These are phyloP conservation scores for Ichneumoninae sp. DNA, from an alignment of 2,888 invertebrate species.

Conservation along the genomic window DNA sequence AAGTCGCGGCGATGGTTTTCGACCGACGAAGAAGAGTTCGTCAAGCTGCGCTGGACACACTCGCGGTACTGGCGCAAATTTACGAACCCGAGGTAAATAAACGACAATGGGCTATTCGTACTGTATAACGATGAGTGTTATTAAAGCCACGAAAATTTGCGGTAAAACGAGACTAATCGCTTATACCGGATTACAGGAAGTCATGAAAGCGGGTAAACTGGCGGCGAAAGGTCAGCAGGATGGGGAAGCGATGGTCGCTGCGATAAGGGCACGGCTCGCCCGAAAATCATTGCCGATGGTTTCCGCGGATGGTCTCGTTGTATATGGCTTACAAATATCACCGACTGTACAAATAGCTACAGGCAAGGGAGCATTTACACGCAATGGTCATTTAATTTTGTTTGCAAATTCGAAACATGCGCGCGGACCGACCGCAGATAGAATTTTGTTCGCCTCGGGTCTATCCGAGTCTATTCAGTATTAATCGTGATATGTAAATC, in stretches of 20 bases:
- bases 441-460: not conserved
- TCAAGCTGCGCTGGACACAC: constrained; percentile 91
- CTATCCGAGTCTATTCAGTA: constrained; percentile 8
- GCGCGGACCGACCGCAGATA: not conserved
- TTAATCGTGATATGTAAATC: not conserved
- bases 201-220: constrained; percentile 88
- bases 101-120: constrained; percentile 10
- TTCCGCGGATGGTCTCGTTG: constrained; percentile 89
- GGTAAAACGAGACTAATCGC: constrained; percentile 50
- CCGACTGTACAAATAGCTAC: constrained; percentile 79
- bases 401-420: not conserved
- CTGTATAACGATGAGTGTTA: not conserved
- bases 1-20: constrained; percentile 78
- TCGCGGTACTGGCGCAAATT: constrained; percentile 92
- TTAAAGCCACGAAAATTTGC: constrained; percentile 3
- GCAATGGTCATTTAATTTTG: constrained; percentile 2
- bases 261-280: constrained; percentile 91
- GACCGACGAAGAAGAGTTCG: constrained; percentile 91
- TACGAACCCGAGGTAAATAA: constrained; percentile 79
- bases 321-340: constrained; percentile 90
- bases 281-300: constrained; percentile 90
- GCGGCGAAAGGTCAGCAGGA: constrained; percentile 86
- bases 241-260: constrained; percentile 86
- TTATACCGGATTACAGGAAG: constrained; percentile 77
- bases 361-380: constrained; percentile 68